A percentile compares a stretch with the other conserved stretches of the same genome.
These are phyloP conservation scores for Drosophila saltans DNA, from an alignment of 1,140 invertebrate species.

Conservation along the genomic window DNA sequence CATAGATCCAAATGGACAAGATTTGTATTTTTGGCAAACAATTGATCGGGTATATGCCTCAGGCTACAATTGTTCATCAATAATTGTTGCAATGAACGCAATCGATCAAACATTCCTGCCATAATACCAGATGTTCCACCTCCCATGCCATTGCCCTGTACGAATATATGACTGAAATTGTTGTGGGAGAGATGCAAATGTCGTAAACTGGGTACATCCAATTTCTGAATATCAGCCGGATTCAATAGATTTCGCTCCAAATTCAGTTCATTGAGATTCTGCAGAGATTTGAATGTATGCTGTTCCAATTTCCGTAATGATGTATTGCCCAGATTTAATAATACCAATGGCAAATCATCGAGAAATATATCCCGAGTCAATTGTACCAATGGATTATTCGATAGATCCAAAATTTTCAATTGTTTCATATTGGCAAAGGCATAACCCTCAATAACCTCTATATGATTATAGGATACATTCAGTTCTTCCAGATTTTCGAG, in stretches of 20 bases:
- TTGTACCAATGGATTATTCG: conserved; percentile 86
- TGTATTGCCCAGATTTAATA: conserved; percentile 84
- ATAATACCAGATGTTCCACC: conserved; percentile 57
- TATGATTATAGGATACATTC: conserved; percentile 86
- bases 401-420: conserved; percentile 87
- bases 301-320: conserved; percentile 85
- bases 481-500: conserved; percentile 88
- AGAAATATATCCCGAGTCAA: conserved; percentile 87
- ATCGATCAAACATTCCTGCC: conserved; percentile 86
- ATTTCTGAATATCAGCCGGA: conserved; percentile 86
- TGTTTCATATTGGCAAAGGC: conserved; percentile 86
- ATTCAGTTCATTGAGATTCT: conserved; percentile 88
- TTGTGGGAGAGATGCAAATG: conserved; percentile 89
- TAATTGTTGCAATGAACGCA: conserved; percentile 90
- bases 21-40: conserved; percentile 90
- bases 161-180: conserved; percentile 88
- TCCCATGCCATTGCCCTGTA: conserved; percentile 80
- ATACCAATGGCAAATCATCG: conserved; percentile 86
- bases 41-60: conserved; percentile 86
- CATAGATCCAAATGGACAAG: conserved; percentile 89
- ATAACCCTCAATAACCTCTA: conserved; percentile 86
- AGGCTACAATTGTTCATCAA: conserved; percentile 88
- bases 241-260: conserved; percentile 89
- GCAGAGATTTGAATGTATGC: conserved; percentile 87
- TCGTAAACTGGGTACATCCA: conserved; percentile 89